Base-by-base conservation (phyloP, 2,113 vertebrate genomes). In the Empidonax traillii region DNA sequence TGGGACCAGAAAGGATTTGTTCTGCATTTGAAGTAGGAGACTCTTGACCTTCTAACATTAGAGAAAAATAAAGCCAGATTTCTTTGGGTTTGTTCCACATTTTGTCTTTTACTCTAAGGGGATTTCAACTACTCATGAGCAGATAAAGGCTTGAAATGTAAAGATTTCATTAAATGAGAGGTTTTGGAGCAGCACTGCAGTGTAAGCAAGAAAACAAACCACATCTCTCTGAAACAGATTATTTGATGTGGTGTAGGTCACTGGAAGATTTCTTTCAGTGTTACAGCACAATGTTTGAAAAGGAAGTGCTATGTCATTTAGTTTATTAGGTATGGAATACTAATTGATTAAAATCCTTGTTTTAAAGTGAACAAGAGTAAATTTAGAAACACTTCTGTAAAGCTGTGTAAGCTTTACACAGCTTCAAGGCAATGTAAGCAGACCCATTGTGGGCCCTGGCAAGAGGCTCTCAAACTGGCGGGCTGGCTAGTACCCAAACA, bases 401-500 rank as follows among this genome's bases (percentile, higher is more conserved):
- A 84, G 47, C 22, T 87, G 46, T 77, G 41, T 68, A 41, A 41
- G 39, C 39, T 41, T 41, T 41, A 41, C 39, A 41, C 39, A 41
- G 39, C 51, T 49, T 59, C 33, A 51, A 43, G 59, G 43, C 44
- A 77, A 51, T 10, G 19, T 55, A 9, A 83, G 61, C 72, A 81
- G 65, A 35, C 21, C 75, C 2, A 0, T 1, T 39, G 80, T 21
- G 58, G 35, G 16, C 47, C 39, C 43, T 90, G 86, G 39, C 63
- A 72, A 10, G 23, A 30, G 46, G 43, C 19, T 28, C 16, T 82
- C 31, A 2, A 17, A 33, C 41, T 72, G n/a, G 25, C 67, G 30
- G 53, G 9, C 9, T 24, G 6, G 0, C 43, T 7, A 3, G 49
- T 41, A 28, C 1, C 3, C 37, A 46, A 30, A 43, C 5, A 2